phyloP scores from a whole-genome alignment of 2,888 invertebrate species.

The Chloroclystis v-ata region DNA sequence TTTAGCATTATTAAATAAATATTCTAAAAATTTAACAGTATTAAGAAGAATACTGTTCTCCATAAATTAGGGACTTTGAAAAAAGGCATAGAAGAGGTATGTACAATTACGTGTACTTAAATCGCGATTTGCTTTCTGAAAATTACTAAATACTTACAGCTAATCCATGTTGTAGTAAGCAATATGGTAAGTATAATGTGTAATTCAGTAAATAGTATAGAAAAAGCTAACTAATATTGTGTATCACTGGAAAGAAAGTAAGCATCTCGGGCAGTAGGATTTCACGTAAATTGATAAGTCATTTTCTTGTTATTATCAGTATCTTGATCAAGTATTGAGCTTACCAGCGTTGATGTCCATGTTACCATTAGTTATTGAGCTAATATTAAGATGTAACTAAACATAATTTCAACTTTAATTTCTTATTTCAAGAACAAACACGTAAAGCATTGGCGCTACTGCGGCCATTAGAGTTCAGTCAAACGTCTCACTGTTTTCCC shows the following conservation, averaged over 20 bases:
- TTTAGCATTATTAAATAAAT: no score
- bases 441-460: constrained; percentile 74
- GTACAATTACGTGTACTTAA: neutral
- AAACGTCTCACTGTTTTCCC: constrained; percentile 74
- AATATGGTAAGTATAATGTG: no score
- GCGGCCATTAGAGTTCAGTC: constrained; percentile 74
- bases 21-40: no score
- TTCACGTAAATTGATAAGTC: constrained; percentile 1
- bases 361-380: constrained; percentile 52
- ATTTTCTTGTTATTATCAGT: neutral
- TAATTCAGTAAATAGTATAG: no score
- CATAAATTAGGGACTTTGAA: no score
- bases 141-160: no score
- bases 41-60: no score
- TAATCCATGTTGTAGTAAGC: no score
- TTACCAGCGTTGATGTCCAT: constrained; percentile 75
- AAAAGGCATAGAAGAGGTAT: neutral
- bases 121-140: no score
- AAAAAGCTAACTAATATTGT: no score
- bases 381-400: constrained; percentile 42
- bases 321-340: constrained; percentile 20
- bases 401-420: constrained; percentile 47
- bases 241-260: constrained; percentile 7
- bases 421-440: constrained; percentile 61
- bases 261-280: constrained; percentile 14